Base-by-base conservation (phyloP, 2,113 vertebrate species). In the Callopanchax toddi region DNA sequence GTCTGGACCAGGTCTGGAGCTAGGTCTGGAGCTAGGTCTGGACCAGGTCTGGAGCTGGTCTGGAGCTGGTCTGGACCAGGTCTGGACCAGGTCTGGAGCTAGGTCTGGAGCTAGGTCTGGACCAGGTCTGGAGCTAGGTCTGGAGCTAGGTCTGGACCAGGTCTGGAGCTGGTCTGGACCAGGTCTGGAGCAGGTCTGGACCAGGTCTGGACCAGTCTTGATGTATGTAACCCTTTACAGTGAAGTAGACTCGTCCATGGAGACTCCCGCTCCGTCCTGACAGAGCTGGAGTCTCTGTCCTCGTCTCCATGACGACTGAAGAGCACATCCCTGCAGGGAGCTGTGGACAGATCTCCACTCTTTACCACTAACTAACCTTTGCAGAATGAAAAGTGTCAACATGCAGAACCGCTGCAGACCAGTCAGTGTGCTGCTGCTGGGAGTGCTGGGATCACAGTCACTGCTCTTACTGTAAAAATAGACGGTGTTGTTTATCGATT, bases 211-310 rank as follows among this genome's bases (percentile, higher is more conserved):
- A 74, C 72, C 43, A 16, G 81, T 72, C 79, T 76, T 91, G 87
- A 90, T 91, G 91, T 91, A 91, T 91, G 87, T 83, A 85, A 84
- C 82, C 80, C 85, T 74, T 82, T 76, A 89, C 89, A 87, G 83
- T 86, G 80, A 60, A 60, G 83, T 85, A 90, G 89, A 89, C 84
- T 85, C 71, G 82, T 90, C 86, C 71, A 89, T 65, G 85, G 84
- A 86, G 78, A 74, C 11, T 40, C 73, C 70, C 13, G 78, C 85
- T 88, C 91, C 91, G 89, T 91, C 65, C 72, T 77, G 79, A 74
- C 85, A 87, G 80, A 86, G 75, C 84, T 86, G 81, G 85, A 85
- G 81, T 83, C 83, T 82, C 77, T 83, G 80, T 91, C 81, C 82
- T 54, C 53, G 10, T 90, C 86, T 82, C 87, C 85, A 89, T 89